Base-by-base conservation (phyloP, 2,113 vertebrate genomes). In the Gallinago jamesoni region DNA sequence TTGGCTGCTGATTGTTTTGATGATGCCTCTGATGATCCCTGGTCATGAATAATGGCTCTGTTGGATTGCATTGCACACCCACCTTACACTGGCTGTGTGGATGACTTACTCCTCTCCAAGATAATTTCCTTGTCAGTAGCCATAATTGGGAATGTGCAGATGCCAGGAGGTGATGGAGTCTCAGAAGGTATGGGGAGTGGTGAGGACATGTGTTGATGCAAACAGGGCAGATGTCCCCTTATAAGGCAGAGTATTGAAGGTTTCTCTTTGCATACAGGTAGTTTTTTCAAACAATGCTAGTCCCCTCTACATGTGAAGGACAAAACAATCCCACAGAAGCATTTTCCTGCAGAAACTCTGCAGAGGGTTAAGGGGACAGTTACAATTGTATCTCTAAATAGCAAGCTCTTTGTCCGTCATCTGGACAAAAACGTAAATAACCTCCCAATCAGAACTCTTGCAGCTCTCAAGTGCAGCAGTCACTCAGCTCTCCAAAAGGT, bases 61-160 rank as follows among this genome's bases (percentile, higher is more conserved):
- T 35, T 47, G 59, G n/a, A 66, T 73, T 35, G 9, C 31, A 27
- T 31, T 55, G 45, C 74, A 50, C 50, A 67, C 22, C 18, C 39
- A 39, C 43, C 37, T 68, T 56, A 69, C 17, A 37, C 4, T 0
- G 0, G 10, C 50, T 74, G 16, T 33, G 27, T 35, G 30, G 53
- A 62, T 43, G 21, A 33, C 37, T 84, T 84, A 66, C 10, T 78
- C 19, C 17, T 6, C 24, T 66, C 27, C 41, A 55, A 59, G 17
- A 27, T 75, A 19, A 53, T 78, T 67, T 93, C 16, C 33, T 45
- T 31, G 19, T 57, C 30, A 62, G 21, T 35, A 69, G 15, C 15
- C 25, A 48, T 45, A 60, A 22, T 6, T 73, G 53, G 35, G 35
- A 68, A 69, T 41, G 19, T 84, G 37, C 76, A 81, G 45, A 22